Base-by-base conservation (phyloP, 2,113 vertebrate genomes). In the Nothocercus julius region DNA sequence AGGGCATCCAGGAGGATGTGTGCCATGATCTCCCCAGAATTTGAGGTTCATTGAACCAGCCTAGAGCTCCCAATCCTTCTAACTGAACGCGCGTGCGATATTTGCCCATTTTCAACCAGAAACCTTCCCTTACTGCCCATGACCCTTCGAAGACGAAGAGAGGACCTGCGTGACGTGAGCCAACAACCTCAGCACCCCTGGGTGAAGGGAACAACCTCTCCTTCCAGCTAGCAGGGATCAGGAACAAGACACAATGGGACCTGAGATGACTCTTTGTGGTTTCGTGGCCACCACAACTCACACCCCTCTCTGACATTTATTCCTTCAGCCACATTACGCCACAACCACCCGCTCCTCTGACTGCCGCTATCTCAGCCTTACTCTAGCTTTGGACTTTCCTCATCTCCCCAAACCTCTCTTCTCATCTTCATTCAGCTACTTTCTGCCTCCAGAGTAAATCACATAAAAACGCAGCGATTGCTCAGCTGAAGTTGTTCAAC, bases 61-160 rank as follows among this genome's bases (percentile, higher is more conserved):
- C 61, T 13, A 28, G 19, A 70, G 69, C 28, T 56, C 15, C 28
- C 68, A 74, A 5, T 17, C 16, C 28, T 78, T 54, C 36, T 38
- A 34, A 11, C 3, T n/a, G 22, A 53, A 11, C 0, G 5, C 14
- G 1, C 17, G 13, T 5, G 2, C 3, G n/a, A 64, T 30, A 69
- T 34, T 54, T 75, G 77, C n/a, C 54, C 66, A 68, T 77, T 42
- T 45, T 51, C 49, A 17, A 40, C 44, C 85, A 80, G 53, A 85
- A 94, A 79, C 45, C 63, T 91, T 72, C 53, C 72, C 42, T 22
- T 8, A 20, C 62, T 69, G 36, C 63, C 85, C 58, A 61, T 62
- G 82, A 89, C 84, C 83, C 93, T 92, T 51, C 90, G 18, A 42
- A 88, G 54, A 10, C 54, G 18, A 30, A 56, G 16, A 32, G 85